These are phyloP conservation scores for Manis pentadactyla DNA, from an alignment of 2,797 vertebrate species.

Conservation along the genomic window DNA sequence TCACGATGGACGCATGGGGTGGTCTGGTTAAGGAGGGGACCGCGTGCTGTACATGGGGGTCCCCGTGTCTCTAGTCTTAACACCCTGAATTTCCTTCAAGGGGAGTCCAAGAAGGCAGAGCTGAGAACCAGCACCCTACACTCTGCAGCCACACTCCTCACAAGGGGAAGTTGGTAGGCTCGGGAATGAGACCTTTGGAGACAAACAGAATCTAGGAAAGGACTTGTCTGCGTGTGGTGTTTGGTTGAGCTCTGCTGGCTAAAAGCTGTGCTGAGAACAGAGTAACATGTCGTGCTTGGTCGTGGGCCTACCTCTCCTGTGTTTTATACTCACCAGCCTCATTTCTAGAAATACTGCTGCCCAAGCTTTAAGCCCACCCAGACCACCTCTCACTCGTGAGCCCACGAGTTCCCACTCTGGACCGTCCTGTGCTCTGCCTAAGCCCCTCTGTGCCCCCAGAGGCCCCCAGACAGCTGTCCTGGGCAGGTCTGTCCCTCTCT, in stretches of 20 bases:
- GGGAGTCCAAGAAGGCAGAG: rapidly evolving
- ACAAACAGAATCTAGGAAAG: not conserved
- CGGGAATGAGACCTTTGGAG: rapidly evolving
- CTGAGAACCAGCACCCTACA: rapidly evolving
- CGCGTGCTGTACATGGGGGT: rapidly evolving
- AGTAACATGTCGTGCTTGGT: rapidly evolving
- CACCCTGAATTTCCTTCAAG: not conserved
- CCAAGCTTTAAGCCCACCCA: no score
- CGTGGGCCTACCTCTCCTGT: rapidly evolving
- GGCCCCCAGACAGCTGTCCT: not conserved
- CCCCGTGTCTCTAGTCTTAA: rapidly evolving
- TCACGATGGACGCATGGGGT: rapidly evolving
- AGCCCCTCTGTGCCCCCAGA: no score
- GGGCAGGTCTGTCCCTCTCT: not conserved
- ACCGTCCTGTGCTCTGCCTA: no score
- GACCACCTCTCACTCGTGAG: no score
- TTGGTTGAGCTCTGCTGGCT: not conserved
- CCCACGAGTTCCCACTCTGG: no score
- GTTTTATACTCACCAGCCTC: not conserved
- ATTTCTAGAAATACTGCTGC: rapidly evolving
- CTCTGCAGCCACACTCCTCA: not conserved
- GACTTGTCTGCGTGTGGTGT: rapidly evolving
- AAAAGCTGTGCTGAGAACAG: rapidly evolving
- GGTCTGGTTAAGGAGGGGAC: no score
- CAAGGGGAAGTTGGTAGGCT: not conserved